phyloP scores from a whole-genome alignment of 1,140 invertebrate genomes.

The Tetranychus urticae region DNA sequence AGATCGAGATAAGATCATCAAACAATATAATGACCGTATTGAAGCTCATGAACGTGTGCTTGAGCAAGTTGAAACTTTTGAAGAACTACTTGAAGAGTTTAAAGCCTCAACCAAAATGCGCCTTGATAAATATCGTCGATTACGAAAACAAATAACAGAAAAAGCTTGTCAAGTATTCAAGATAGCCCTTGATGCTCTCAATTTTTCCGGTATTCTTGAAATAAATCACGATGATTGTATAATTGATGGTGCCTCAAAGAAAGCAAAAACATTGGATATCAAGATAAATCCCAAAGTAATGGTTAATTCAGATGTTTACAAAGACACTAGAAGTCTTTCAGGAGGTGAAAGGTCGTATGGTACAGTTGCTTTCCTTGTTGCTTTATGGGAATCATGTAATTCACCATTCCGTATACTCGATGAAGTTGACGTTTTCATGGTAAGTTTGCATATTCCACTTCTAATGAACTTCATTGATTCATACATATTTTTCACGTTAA shows the following conservation, averaged over 20 bases:
- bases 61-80: not conserved
- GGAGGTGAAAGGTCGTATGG: constrained; percentile 87
- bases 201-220: not conserved
- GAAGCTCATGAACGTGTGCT: not conserved
- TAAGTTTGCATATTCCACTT: constrained; percentile 11
- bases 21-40: not conserved
- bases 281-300: constrained; percentile 2
- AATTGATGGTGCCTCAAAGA: not conserved
- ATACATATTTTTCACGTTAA: not conserved
- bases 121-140: not conserved
- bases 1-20: not conserved
- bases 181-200: not conserved
- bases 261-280: constrained; percentile 9
- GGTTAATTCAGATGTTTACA: constrained; percentile 11
- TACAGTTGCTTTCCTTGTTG: constrained; percentile 74
- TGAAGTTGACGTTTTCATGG: constrained; percentile 97
- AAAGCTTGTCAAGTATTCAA: not conserved
- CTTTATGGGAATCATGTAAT: constrained; percentile 70
- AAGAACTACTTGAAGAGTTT: not conserved
- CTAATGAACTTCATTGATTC: not conserved
- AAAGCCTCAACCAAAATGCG: not conserved
- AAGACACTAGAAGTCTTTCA: constrained; percentile 35
- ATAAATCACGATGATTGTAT: not conserved
- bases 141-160: not conserved
- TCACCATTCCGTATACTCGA: constrained; percentile 86